Evolutionary conservation across 2,113 vertebrate genomes (phyloP), one percentile per base, ranked within the genome.

Genomic region (Sitta europaea): DNA sequence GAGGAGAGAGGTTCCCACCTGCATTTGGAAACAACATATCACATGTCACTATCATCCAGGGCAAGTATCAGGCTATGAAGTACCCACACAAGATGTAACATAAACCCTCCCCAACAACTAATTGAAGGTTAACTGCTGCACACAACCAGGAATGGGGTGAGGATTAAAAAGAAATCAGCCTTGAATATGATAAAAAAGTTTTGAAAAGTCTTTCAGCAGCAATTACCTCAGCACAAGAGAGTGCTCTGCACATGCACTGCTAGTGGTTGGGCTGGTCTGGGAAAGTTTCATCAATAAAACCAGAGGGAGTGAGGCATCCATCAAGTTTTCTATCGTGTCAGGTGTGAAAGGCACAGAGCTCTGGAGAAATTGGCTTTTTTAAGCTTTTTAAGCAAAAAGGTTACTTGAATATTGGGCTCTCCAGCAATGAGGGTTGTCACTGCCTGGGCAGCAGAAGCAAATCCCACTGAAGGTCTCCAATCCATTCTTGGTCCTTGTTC

Each of bases 181-280:
- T 57, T 78, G 22, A 11, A 31, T 38, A 68, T 4, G 15, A 51
- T 2, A 4, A 66, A 23, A 35, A 42, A 27, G 10, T 59, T 80
- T 73, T 43, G 12, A 80, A 9, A 92, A 66, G 22, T 38, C 17
- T 72, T 92, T 59, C 59, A 79, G 47, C 21, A 89, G 58, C 28
- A 21, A 38, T 33, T 38, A 36, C n/a, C 7, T 77, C 15, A 50
- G 59, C 42, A 50, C 43, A 79, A 20, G 20, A 48, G 28, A 63
- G 22, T 3, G 7, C 55, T 18, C 14, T n/a, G 17, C 38, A 53
- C 0, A 0, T 31, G 40, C 5, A n/a, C 42, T 21, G 5, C 31
- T 7, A 20, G 25, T 29, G 40, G 47, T 70, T 3, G 5, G 51
- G 47, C 31, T 31, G 53, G 27, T 45, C 6, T 55, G 72, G 28